These are phyloP conservation scores for Melanotus villosus DNA, from an alignment of 2,888 invertebrate genomes.

Conservation along the genomic window DNA sequence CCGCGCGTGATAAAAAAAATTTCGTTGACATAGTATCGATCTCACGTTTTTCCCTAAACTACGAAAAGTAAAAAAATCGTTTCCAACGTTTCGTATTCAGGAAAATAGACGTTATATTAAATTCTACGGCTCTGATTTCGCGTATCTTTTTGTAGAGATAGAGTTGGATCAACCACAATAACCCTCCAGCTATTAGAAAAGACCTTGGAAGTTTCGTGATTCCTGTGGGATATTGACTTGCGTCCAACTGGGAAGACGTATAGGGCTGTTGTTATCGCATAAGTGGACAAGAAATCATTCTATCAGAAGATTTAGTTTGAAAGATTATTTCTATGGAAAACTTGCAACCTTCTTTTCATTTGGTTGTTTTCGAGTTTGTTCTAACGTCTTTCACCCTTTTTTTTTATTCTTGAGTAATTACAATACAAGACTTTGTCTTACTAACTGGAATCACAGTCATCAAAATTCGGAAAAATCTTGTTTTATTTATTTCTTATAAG, in stretches of 20 bases:
- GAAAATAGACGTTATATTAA: background rate
- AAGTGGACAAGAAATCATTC: conserved; percentile 11
- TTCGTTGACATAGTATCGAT: no score
- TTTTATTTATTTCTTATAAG: no score
- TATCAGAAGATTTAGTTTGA: background rate
- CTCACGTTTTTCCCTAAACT: no score
- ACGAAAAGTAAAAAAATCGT: no score
- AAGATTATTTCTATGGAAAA: background rate
- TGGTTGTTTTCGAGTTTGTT: no score
- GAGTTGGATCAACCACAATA: conserved; percentile 9
- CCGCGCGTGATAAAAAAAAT: no score
- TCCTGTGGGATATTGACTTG: conserved; percentile 11
- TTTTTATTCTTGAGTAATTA: no score
- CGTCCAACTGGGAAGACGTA: conserved; percentile 4
- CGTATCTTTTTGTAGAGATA: conserved; percentile 8
- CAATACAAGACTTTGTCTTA: no score
- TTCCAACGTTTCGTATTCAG: no score
- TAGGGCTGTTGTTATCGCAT: background rate
- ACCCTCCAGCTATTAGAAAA: conserved; percentile 4
- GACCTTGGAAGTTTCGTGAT: conserved; percentile 1
- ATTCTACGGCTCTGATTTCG: background rate
- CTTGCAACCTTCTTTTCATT: background rate
- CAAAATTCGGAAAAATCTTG: no score
- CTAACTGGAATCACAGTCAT: no score
- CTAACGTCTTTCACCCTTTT: no score